phyloP scores from a whole-genome alignment of 1,140 invertebrate species.

The Pollicipes pollicipes region DNA sequence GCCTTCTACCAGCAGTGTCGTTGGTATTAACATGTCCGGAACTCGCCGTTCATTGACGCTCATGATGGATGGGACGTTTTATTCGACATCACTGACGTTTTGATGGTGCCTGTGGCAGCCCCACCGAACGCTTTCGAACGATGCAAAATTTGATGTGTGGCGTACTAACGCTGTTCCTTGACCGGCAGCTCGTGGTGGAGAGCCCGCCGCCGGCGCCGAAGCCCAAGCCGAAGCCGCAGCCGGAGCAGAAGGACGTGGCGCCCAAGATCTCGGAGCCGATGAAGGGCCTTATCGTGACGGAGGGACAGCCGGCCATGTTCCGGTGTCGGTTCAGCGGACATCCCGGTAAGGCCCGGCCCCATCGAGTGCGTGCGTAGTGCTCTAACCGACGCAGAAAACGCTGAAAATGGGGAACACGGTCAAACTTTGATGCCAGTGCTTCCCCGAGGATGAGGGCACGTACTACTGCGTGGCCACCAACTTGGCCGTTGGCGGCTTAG shows the following conservation, averaged over 20 bases:
- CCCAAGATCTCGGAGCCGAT: conserved; percentile 62
- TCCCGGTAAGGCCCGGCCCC: conserved; percentile 38
- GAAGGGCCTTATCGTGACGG: conserved; percentile 60
- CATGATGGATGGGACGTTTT: too few species aligned
- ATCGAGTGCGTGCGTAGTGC: conserved; percentile 9
- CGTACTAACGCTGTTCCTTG: too few species aligned
- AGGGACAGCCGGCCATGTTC: conserved; percentile 73
- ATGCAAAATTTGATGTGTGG: too few species aligned
- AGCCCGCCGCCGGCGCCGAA: conserved; percentile 29
- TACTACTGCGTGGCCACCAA: conserved; percentile 80
- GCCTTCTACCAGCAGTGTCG: too few species aligned
- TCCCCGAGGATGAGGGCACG: conserved; percentile 84
- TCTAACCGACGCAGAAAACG: background rate
- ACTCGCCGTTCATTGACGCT: too few species aligned
- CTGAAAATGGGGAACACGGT: background rate
- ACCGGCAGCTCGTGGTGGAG: conserved; percentile 10
- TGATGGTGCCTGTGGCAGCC: too few species aligned
- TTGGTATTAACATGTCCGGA: too few species aligned
- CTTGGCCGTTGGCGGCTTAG: too few species aligned
- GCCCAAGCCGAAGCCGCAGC: conserved; percentile 20
- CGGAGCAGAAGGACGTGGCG: conserved; percentile 39
- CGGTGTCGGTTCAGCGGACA: conserved; percentile 64
- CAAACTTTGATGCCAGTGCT: too few species aligned
- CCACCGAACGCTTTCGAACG: too few species aligned
- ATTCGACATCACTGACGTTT: too few species aligned